Evolutionary conservation across 2,888 invertebrate species (phyloP), one percentile per base, ranked within the genome.

Genomic region (Palloptera scutellata): DNA sequence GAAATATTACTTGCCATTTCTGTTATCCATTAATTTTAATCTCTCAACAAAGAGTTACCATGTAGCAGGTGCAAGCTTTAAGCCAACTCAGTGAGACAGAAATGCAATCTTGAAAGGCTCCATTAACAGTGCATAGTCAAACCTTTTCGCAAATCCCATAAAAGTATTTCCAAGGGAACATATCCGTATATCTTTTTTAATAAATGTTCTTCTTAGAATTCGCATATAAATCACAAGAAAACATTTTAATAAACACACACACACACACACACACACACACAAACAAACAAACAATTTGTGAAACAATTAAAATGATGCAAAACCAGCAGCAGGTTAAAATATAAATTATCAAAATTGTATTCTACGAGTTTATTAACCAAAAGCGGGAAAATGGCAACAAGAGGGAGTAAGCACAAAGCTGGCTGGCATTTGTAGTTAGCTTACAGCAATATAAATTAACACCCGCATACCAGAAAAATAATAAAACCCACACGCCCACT

Each of bases 261-360:
- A 6, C 30, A 30, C 30, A 30, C 30, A 2, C 42, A 42, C 58
- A 58, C 58, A 42, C 58, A 58, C 40, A 30, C 30, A 6, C 30
- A 30, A 2, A 30, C 30, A 2, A n/a, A 42, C 58, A 15, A 40
- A 42, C 58, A 58, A 58, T 58, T 58, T 58, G 41, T 58, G 43
- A 58, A 58, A 43, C 58, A 58, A 58, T 58, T 58, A 58, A 58
- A 58, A 58, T 58, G 58, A 40, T 58, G 58, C 42, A 12, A 12
- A n/a, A 8, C 43, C 9, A 48, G 48, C 48, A 48, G 48, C 15
- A 30, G 30, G 13, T 48, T 48, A 48, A 15, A 48, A 15, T 11
- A 48, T 48, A 48, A 48, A 48, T 10, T 11, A 48, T 48, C 3
- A 1, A 48, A 13, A 3, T 48, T 15, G 10, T 15, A 15, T 15